phyloP scores from a whole-genome alignment of 1,140 invertebrate species.

The Parasteatoda tepidariorum region DNA sequence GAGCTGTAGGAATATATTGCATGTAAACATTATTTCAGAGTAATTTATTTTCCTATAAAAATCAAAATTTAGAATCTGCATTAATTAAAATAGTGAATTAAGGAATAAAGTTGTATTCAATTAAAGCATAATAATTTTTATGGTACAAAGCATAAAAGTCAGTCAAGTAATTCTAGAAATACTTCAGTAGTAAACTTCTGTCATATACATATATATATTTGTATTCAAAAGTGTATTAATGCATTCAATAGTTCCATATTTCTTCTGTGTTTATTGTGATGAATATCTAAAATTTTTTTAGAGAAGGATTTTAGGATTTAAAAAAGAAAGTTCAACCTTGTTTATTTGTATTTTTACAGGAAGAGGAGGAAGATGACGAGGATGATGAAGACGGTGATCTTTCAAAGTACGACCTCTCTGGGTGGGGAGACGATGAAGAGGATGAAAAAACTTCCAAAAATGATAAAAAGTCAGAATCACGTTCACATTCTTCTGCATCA shows the following conservation, averaged over 20 bases:
- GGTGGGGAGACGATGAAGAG: constrained; percentile 74
- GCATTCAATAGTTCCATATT: constrained; percentile 47
- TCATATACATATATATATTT: too few relatives aligned
- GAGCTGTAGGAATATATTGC: too few relatives aligned
- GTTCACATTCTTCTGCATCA: constrained; percentile 40
- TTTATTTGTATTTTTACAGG: constrained; percentile 65
- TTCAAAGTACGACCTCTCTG: constrained; percentile 71
- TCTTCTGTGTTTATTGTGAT: neutral
- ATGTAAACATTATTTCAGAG: too few relatives aligned
- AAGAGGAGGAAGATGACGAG: constrained; percentile 69
- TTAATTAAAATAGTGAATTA: too few relatives aligned
- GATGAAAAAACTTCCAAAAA: constrained; percentile 46
- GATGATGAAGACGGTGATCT: constrained; percentile 75
- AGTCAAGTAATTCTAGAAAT: too few relatives aligned
- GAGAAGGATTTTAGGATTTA: neutral
- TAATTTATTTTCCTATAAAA: too few relatives aligned
- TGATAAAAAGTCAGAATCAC: constrained; percentile 19
- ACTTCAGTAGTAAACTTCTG: too few relatives aligned
- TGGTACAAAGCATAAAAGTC: too few relatives aligned
- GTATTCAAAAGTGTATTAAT: too few relatives aligned
- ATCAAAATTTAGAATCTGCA: too few relatives aligned
- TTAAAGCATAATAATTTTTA: too few relatives aligned
- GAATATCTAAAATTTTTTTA: neutral
- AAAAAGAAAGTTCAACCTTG: neutral
- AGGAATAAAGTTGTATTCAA: too few relatives aligned